phyloP scores from a whole-genome alignment of 2,888 invertebrate species.

The Eudemis profundana region DNA sequence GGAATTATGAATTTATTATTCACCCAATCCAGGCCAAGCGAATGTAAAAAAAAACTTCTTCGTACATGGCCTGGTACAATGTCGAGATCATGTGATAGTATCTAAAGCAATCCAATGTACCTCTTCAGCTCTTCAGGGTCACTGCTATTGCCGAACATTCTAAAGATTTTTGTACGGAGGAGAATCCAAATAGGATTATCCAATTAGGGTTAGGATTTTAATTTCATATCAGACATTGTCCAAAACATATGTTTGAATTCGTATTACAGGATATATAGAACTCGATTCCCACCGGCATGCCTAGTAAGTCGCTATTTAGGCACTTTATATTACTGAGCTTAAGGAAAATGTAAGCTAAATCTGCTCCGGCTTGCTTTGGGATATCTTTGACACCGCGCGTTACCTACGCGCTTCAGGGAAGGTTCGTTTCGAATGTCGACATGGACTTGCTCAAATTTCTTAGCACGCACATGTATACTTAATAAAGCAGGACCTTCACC shows the following conservation, averaged over 20 bases:
- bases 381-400: too few species aligned
- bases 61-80: not conserved
- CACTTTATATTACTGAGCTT: too few species aligned
- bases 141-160: not conserved
- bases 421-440: too few species aligned
- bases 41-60: constrained; percentile 21
- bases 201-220: too few species aligned
- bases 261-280: too few species aligned
- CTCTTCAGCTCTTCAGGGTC: not conserved
- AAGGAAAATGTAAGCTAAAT: too few species aligned
- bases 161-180: not conserved
- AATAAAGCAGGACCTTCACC: constrained; percentile 6
- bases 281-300: too few species aligned
- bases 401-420: too few species aligned
- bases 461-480: not conserved
- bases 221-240: too few species aligned
- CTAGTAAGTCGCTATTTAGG: too few species aligned
- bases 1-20: constrained; percentile 60
- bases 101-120: constrained; percentile 1
- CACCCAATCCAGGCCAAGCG: constrained; percentile 48
- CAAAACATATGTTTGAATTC: too few species aligned
- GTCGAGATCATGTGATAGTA: constrained; percentile 13
- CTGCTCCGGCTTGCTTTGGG: too few species aligned
- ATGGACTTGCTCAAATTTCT: not conserved
- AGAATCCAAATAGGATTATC: not conserved